Conservation (phyloP, 2,113 vertebrate species). For the Theristicus caerulescens region DNA sequence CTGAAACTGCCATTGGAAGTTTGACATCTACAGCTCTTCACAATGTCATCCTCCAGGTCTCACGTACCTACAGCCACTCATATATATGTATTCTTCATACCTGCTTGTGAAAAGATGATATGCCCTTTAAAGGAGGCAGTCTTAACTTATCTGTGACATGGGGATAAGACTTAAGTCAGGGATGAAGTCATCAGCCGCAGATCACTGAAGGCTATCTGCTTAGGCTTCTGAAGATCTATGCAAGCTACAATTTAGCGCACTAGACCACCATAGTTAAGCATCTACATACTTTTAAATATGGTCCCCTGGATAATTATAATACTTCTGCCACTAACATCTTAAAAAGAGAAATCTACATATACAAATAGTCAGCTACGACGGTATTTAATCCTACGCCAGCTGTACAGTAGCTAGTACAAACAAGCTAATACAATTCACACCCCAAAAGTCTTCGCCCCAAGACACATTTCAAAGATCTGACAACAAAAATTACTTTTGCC, state of each 20-base stretch:
- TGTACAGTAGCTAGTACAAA: not conserved
- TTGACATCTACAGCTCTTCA: not conserved
- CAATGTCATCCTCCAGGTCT: not conserved
- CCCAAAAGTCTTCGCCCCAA: not conserved
- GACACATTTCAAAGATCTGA: not conserved
- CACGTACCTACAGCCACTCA: rapidly evolving
- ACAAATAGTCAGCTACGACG: not conserved
- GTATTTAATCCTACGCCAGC: not conserved
- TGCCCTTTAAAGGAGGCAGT: not conserved
- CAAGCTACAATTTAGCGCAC: too few relatives aligned
- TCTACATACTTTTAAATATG: not conserved
- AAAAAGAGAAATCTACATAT: not conserved
- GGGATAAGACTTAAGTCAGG: not conserved
- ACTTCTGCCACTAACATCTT: not conserved
- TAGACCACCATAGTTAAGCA: not conserved
- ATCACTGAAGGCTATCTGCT: not conserved
- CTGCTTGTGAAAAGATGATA: not conserved
- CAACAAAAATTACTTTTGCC: not conserved
- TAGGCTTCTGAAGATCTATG: not conserved
- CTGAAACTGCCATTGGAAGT: not conserved
- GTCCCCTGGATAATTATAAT: not conserved
- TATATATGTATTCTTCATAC: not conserved
- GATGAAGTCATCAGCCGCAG: not conserved
- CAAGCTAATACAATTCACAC: not conserved
- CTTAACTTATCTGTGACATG: not conserved